Evolutionary conservation across 2,113 vertebrate genomes (phyloP).

Genomic region (Rhipidura dahli): DNA sequence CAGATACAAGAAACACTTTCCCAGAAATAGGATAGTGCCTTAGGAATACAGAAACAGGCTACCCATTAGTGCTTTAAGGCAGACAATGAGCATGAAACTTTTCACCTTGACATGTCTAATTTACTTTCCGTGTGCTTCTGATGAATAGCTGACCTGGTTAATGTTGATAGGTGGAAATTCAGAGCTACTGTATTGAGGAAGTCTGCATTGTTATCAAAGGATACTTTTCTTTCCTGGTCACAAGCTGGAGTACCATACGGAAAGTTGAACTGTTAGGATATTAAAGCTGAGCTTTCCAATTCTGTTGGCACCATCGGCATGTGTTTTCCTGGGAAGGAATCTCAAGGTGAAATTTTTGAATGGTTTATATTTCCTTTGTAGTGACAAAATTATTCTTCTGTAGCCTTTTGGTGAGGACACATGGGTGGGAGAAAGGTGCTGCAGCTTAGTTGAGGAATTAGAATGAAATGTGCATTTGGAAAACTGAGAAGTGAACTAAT

Average conservation of each 20-base stretch:
- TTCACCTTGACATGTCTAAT: not conserved
- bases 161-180: not conserved
- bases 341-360: not conserved
- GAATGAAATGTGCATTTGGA: not conserved
- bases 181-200: not conserved
- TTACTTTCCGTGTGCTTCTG: not conserved
- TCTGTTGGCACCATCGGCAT: accelerated
- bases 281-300: not conserved
- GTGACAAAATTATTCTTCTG: not conserved
- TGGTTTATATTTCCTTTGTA: not conserved
- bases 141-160: not conserved
- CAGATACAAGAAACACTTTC: not conserved
- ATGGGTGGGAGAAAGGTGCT: not conserved
- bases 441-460: not conserved
- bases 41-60: not conserved
- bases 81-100: not conserved
- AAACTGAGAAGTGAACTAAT: not conserved
- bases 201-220: not conserved
- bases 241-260: not conserved
- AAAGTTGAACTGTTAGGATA: not conserved
- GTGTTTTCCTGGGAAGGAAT: not conserved
- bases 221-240: not conserved
- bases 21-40: not conserved
- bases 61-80: not conserved
- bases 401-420: not conserved